A percentile compares a stretch with the other conserved stretches of the same genome.
phyloP scores from a whole-genome alignment of 1,140 invertebrate species.

The Leptopilina clavipes region DNA sequence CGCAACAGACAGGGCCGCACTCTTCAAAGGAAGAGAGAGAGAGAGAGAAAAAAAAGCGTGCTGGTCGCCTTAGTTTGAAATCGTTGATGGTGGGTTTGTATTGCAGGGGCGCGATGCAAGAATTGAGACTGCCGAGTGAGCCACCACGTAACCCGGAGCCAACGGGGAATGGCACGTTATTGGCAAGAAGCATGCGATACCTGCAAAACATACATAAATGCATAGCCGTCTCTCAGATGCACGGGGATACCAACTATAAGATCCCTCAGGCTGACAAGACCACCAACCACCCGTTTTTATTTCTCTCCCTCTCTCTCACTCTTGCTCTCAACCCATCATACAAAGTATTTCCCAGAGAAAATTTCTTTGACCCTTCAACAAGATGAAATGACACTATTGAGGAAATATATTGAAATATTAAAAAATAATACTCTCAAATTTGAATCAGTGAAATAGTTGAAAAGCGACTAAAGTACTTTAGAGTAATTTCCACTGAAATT shows the following conservation, averaged over 20 bases:
- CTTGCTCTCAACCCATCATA: slow-evolving; percentile 11
- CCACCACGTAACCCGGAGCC: slow-evolving; percentile 42
- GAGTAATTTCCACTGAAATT: no score
- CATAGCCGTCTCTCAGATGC: slow-evolving; percentile 64
- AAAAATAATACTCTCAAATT: no score
- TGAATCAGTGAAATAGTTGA: no score
- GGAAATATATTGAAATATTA: no score
- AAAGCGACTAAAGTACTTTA: no score
- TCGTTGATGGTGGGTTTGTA: not conserved
- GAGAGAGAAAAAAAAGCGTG: not conserved
- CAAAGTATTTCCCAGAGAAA: not conserved
- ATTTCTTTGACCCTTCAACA: not conserved
- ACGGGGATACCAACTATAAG: slow-evolving; percentile 58
- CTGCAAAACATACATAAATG: slow-evolving; percentile 68
- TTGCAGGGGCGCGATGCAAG: slow-evolving; percentile 26
- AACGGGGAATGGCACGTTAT: slow-evolving; percentile 63
- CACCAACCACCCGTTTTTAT: slow-evolving; percentile 58
- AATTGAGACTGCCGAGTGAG: slow-evolving; percentile 47
- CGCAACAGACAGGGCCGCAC: slow-evolving; percentile 8
- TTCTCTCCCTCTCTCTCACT: slow-evolving; percentile 41
- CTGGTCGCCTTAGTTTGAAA: slow-evolving; percentile 9
- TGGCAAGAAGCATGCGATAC: slow-evolving; percentile 70
- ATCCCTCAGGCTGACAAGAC: slow-evolving; percentile 61
- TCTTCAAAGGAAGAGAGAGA: no score
- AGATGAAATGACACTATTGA: no score